These are phyloP conservation scores for Alca torda DNA, from an alignment of 2,797 vertebrate genomes.

Conservation along the genomic window DNA sequence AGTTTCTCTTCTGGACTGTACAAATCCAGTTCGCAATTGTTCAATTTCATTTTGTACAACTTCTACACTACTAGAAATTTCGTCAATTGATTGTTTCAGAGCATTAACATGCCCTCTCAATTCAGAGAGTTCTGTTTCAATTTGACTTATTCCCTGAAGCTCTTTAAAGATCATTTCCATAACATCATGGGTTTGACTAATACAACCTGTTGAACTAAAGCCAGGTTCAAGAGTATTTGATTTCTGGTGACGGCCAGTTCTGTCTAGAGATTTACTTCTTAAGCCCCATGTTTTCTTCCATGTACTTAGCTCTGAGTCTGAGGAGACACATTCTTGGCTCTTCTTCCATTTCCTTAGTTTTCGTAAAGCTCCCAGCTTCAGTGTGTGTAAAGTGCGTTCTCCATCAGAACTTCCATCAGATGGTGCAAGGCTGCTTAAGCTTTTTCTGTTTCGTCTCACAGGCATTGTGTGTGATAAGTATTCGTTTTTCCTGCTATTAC, in stretches of 20 bases:
- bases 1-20: conserved; percentile 96
- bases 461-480: conserved; percentile 90
- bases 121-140: conserved; percentile 96
- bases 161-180: conserved; percentile 99
- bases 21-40: conserved; percentile 94
- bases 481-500: conserved; percentile 81
- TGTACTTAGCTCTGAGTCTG: conserved; percentile 94
- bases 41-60: conserved; percentile 99
- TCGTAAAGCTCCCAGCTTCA: conserved; percentile 91
- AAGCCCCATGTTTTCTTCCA: conserved; percentile 95
- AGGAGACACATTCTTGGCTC: conserved; percentile 97
- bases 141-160: conserved; percentile 98
- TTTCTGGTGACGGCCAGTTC: conserved; percentile 90
- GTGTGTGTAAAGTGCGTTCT: conserved; percentile 90
- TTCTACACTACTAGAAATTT: conserved; percentile 98
- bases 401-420: conserved; percentile 97
- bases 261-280: conserved; percentile 95
- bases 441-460: conserved; percentile 95
- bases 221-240: conserved; percentile 88
- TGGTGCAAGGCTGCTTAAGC: conserved; percentile 93
- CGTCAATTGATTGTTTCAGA: conserved; percentile 96
- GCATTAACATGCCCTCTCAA: conserved; percentile 96
- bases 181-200: conserved; percentile 97
- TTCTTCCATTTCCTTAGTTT: conserved; percentile 98
- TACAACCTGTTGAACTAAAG: conserved; percentile 95